Conservation (phyloP, 2,113 vertebrate genomes). For the Sisor rabdophorus region DNA sequence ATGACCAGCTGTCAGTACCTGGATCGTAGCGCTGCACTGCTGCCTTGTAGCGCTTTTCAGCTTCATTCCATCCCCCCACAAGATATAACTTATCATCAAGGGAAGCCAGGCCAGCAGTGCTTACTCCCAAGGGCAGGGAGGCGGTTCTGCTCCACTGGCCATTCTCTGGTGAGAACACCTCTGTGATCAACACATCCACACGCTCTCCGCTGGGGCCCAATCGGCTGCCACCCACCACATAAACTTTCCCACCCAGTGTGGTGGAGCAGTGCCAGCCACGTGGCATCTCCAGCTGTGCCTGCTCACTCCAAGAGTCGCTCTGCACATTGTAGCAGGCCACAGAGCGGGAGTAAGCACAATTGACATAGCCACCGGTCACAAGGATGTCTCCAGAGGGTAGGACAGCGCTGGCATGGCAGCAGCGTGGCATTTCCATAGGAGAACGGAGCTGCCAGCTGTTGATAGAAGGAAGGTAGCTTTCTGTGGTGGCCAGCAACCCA, state of each 20-base stretch:
- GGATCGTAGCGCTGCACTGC: slow-evolving; percentile 73
- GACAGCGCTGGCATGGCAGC: slow-evolving; percentile 75
- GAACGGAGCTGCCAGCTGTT: slow-evolving; percentile 76
- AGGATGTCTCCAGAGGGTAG: slow-evolving; percentile 72
- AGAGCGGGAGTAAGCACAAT: slow-evolving; percentile 75
- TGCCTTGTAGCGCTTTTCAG: slow-evolving; percentile 75
- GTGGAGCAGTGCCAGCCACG: slow-evolving; percentile 78
- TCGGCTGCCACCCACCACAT: slow-evolving; percentile 78
- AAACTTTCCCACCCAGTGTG: slow-evolving; percentile 61
- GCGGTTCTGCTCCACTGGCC: slow-evolving; percentile 69
- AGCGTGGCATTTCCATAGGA: slow-evolving; percentile 74
- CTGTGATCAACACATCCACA: slow-evolving; percentile 73
- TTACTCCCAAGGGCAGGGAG: slow-evolving; percentile 69
- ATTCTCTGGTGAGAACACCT: slow-evolving; percentile 66
- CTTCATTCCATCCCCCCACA: slow-evolving; percentile 79
- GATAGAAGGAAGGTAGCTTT: slow-evolving; percentile 77
- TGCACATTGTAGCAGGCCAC: slow-evolving; percentile 69
- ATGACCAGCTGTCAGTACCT: slow-evolving; percentile 70
- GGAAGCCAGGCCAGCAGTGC: slow-evolving; percentile 72
- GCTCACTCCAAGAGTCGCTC: slow-evolving; percentile 69
- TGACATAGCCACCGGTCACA: slow-evolving; percentile 76
- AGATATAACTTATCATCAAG: slow-evolving; percentile 68
- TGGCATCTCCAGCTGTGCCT: slow-evolving; percentile 65
- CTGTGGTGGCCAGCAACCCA: slow-evolving; percentile 68
- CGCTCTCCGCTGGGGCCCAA: slow-evolving; percentile 71